A percentile compares a stretch with the other conserved stretches of the same genome.
These are phyloP conservation scores for Chrysopilus asiliformis DNA, from an alignment of 2,888 invertebrate genomes.

Conservation along the genomic window DNA sequence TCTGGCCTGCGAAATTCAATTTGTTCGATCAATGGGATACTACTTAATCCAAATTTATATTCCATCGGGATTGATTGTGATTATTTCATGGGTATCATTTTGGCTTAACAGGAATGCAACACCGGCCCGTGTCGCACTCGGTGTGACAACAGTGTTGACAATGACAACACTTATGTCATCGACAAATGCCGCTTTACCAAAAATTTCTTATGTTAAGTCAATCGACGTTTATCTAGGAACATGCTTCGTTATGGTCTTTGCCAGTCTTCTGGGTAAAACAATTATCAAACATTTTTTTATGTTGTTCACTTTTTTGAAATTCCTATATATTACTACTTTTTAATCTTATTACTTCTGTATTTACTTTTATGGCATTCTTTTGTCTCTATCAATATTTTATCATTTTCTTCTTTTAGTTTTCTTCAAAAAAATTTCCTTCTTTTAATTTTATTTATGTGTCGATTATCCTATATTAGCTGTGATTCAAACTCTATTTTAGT, in stretches of 20 bases:
- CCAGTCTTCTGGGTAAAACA: conserved; percentile 78
- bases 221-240: conserved; percentile 96
- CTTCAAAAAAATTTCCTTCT: no score
- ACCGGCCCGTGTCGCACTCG: conserved; percentile 83
- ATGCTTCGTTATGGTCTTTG: conserved; percentile 98
- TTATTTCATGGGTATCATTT: conserved; percentile 95
- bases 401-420: no score
- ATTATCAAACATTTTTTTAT: neutral
- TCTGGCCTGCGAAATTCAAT: conserved; percentile 91
- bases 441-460: no score
- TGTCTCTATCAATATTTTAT: no score
- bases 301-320: neutral
- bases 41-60: conserved; percentile 98
- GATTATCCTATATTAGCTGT: no score
- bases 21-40: conserved; percentile 96
- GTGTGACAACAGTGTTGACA: conserved; percentile 91
- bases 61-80: conserved; percentile 92
- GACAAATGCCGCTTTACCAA: conserved; percentile 90
- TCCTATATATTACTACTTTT: no score
- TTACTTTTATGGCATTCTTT: no score
- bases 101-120: conserved; percentile 93
- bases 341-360: no score
- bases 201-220: conserved; percentile 95
- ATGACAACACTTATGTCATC: conserved; percentile 97
- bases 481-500: no score